Evolutionary conservation across 2,797 vertebrate species (phyloP).

Genomic region (Hypotaenidia philippensis): DNA sequence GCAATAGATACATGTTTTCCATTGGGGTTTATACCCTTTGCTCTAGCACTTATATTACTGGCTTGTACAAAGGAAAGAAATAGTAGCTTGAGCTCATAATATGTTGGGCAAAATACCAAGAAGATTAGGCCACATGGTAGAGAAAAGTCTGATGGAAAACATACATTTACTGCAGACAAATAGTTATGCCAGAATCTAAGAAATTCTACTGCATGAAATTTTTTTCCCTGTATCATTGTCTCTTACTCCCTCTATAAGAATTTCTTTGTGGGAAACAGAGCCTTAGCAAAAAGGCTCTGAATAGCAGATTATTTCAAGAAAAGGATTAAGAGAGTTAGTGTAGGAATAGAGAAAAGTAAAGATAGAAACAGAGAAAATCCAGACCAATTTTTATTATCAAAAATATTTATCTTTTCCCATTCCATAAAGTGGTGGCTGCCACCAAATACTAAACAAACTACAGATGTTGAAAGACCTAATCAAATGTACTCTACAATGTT

Average conservation of each 20-base stretch:
- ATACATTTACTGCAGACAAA: conserved; percentile 59
- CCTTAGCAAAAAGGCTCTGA: not conserved
- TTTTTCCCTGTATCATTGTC: conserved; percentile 39
- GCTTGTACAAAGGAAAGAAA: conserved; percentile 75
- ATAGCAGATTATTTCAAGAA: not conserved
- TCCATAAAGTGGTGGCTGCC: not conserved
- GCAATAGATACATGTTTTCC: conserved; percentile 61
- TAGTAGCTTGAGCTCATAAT: conserved; percentile 68
- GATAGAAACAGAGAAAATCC: not conserved
- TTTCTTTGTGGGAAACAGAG: not conserved
- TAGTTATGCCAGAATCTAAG: conserved; percentile 50
- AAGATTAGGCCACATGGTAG: conserved; percentile 70
- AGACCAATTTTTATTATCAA: not conserved
- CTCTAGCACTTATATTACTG: conserved; percentile 58
- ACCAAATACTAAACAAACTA: not conserved
- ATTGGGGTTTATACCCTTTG: conserved; percentile 55
- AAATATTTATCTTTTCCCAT: not conserved
- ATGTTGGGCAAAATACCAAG: conserved; percentile 70
- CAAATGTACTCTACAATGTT: not conserved
- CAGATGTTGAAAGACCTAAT: not conserved
- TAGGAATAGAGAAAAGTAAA: not conserved
- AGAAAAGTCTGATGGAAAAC: conserved; percentile 66
- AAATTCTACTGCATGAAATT: conserved; percentile 35
- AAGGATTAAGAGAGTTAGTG: not conserved
- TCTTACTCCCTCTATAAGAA: not conserved